Conservation (phyloP, 2,113 vertebrate genomes). For the Cyanistes caeruleus region DNA sequence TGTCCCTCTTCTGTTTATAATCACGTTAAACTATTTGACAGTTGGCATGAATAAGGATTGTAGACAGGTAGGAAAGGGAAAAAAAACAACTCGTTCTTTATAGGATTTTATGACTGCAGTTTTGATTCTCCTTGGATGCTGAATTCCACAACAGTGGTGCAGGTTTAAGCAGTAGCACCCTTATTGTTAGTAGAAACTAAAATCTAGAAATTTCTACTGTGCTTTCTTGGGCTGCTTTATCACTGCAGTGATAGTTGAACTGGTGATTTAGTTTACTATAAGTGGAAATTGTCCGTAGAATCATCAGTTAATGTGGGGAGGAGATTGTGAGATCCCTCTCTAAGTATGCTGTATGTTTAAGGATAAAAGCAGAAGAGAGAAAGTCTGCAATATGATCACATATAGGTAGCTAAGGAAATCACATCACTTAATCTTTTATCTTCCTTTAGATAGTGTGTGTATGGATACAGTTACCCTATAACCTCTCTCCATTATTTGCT, state of each 20-base stretch:
- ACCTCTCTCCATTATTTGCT: background rate
- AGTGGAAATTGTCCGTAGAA: background rate
- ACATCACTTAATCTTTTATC: background rate
- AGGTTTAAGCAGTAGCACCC: background rate
- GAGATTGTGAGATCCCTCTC: background rate
- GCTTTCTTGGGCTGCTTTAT: background rate
- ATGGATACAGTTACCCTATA: background rate
- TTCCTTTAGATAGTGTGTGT: background rate
- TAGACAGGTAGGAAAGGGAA: constrained; percentile 11
- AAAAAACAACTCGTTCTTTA: background rate
- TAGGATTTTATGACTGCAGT: background rate
- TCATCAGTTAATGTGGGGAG: background rate
- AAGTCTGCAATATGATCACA: background rate
- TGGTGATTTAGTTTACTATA: background rate
- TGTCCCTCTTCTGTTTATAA: constrained; percentile 54
- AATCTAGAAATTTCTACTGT: background rate
- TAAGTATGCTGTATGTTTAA: background rate
- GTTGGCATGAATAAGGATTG: background rate
- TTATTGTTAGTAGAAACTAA: background rate
- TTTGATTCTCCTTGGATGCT: constrained; percentile 14
- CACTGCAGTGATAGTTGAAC: constrained; percentile 5
- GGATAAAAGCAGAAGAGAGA: background rate
- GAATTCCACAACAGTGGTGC: background rate
- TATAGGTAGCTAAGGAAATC: background rate
- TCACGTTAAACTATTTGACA: constrained; percentile 24